Base-by-base conservation (phyloP, 2,888 invertebrate genomes). In the Punctoribates punctum region DNA sequence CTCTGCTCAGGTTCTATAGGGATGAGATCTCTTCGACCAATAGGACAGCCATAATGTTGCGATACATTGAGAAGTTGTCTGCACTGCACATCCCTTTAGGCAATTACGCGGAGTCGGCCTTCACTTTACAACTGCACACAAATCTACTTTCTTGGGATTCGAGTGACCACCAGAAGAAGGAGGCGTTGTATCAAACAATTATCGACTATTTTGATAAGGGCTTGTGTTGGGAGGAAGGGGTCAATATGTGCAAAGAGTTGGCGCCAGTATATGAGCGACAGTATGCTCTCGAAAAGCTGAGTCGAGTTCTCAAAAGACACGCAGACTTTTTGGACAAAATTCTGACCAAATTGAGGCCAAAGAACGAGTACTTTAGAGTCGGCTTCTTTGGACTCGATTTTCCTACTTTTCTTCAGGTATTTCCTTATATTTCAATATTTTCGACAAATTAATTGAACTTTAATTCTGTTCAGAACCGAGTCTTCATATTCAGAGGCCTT, bases 161-260 rank as follows among this genome's bases (percentile, higher is more conserved):
- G 0, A n/a, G 5, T 6, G 94, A 96, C 83, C 93, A 93, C 89
- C 91, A 93, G 83, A 88, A 94, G 23, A 96, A 96, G 83, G 95
- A 96, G 83, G 80, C 89, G 60, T 86, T 96, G 0, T 95, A 95
- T 83, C 89, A 91, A 81, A 90, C 92, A 86, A 95, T 96, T 65
- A 88, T 96, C 75, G 90, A 91, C 82, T 94, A 95, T 83, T 95
- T 96, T 82, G 96, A 96, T 83, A 90, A 91, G 79, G 96, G 96
- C 80, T 96, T 96, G 89, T 93, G 94, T 81, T 97, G 96, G 96
- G 97, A 97, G 83, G 94, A 95, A 85, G 96, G 95, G 0, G 90
- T 96, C 51, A 94, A 95, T 0, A 83, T 97, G 54, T 90, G 94
- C 80, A 94, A 96, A 82, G 95, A 96, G 83, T 84, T 97, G 79